Evolutionary conservation across 2,888 invertebrate genomes (phyloP), one percentile per base, ranked within the genome.

Genomic region (Tenthredo scrophulariae): DNA sequence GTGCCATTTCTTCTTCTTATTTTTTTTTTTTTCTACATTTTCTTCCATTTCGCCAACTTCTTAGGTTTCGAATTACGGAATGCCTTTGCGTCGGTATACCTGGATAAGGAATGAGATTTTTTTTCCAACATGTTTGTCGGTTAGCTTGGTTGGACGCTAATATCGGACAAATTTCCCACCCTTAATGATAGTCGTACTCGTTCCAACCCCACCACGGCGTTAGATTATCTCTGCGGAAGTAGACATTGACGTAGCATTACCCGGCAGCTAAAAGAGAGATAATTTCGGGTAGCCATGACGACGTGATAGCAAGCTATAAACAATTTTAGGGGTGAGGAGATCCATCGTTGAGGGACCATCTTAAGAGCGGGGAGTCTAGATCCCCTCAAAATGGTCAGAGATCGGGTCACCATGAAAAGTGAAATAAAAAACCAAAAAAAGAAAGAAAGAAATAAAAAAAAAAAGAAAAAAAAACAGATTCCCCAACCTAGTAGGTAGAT

Each of bases 221-320:
- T 33, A 18, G 67, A 67, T 67, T 33, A 67, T 67, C 67, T 29
- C 67, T 18, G 15, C 10, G 72, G n/a, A 72, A 72, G 43, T 43
- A 72, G n/a, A 72, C 72, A 72, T 40, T 37, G 43, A 22, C 10
- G 70, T 37, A 37, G 37, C 33, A 70, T 37, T 37, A n/a, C n/a
- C 18, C 15, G 46, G 46, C 33, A 70, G 70, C 77, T 46, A 77
- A 77, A 33, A 67, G 67, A 33, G 26, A 29, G 46, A 77, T 77
- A 50, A 77, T 77, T 77, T 50, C 77, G 77, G 77, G 77, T 77
- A 77, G 46, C 77, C 77, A 77, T 77, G 77, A 46, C 77, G 77
- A 50, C 77, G 72, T 77, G 54, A 77, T 77, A 50, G 77, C 26
- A 18, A 77, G 77, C 77, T 77, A 77, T 77, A 77, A 77, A 77